Base-by-base conservation (phyloP, 2,113 vertebrate genomes). In the Taxidea taxus region DNA sequence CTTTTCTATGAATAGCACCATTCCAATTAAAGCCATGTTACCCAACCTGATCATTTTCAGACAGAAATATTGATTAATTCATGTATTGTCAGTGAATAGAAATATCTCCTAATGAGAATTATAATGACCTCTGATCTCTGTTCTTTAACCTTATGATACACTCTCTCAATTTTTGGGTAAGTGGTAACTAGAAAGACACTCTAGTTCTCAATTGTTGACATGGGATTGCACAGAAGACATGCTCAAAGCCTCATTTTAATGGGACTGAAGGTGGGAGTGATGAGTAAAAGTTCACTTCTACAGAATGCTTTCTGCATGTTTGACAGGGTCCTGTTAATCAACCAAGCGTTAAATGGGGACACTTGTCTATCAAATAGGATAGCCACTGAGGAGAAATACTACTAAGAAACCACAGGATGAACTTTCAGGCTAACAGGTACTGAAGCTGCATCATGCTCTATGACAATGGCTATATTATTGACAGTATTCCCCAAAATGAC, bases 31-130 rank as follows among this genome's bases (percentile, higher is more conserved):
- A 99, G 98, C 87, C 87, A 96, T 98, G 97, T 99, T 98, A 97
- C 96, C 90, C 98, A 98, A 95, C 25, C 98, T 98, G 98, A 98
- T 98, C 98, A 98, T 98, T 98, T 98, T 98, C 97, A 98, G 97
- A 98, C 97, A 98, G 98, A 98, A 98, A 97, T 99, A 98, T 99
- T 98, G 98, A 98, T 98, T 98, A 97, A 92, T 97, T 97, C 97
- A 98, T 98, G 98, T 98, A 98, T 97, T 97, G 96, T 95, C 95
- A 98, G 97, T 97, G 98, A 97, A 97, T 98, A 98, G 98, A 99
- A 98, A 97, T 96, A 98, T 98, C 97, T 97, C 98, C 98, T 99
- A 98, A 99, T 98, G 98, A 99, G 98, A 98, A 99, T 98, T 95
- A 98, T 98, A 98, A 97, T 47, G 97, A 98, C 98, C 98, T 97